Evolutionary conservation across 92 coral and sea anemone genomes (phyloP).

Genomic region (Epizoanthus scotinus): DNA sequence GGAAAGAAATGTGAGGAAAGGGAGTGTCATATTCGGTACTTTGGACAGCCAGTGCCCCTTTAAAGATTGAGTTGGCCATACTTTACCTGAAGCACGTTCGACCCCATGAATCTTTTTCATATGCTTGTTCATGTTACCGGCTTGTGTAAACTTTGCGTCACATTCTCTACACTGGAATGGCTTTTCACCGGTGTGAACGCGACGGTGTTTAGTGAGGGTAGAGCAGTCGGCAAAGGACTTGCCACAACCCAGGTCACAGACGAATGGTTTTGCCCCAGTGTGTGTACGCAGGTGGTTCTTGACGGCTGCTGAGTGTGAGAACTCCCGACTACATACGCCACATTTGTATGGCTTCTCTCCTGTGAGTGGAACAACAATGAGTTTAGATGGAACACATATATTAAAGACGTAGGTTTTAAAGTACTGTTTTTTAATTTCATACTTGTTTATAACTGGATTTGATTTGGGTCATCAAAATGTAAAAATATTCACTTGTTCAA

Average conservation of each 20-base stretch:
- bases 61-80: too few species aligned
- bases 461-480: too few species aligned
- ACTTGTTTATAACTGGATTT: too few species aligned
- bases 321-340: slow-evolving; percentile 58
- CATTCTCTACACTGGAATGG: slow-evolving; percentile 76
- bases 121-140: slow-evolving; percentile 89
- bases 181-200: slow-evolving; percentile 79
- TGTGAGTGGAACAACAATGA: slow-evolving; percentile 47
- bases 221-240: slow-evolving; percentile 78
- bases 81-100: neutral
- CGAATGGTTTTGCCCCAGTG: slow-evolving; percentile 78
- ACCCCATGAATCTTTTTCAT: slow-evolving; percentile 56
- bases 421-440: neutral
- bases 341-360: slow-evolving; percentile 82
- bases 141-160: slow-evolving; percentile 63
- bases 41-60: too few species aligned
- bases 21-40: too few species aligned
- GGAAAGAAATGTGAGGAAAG: too few species aligned
- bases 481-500: too few species aligned
- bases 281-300: slow-evolving; percentile 76
- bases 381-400: neutral
- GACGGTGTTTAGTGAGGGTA: slow-evolving; percentile 72
- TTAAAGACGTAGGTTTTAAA: neutral
- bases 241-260: slow-evolving; percentile 60
- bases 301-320: slow-evolving; percentile 78